phyloP scores from a whole-genome alignment of 2,113 vertebrate species.

The Sebastes fasciatus region DNA sequence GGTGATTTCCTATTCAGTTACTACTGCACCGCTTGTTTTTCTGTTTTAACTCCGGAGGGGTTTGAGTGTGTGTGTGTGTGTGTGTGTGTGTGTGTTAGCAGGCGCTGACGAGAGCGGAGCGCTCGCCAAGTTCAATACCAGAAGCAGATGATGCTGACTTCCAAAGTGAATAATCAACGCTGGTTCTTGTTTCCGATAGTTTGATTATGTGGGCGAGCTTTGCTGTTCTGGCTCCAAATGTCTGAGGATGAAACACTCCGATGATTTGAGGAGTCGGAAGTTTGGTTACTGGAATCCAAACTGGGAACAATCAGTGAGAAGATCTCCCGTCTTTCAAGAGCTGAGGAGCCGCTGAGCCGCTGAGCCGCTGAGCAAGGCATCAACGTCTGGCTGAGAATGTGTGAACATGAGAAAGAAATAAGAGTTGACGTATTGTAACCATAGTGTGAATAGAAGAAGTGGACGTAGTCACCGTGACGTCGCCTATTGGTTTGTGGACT shows the following conservation, averaged over 20 bases:
- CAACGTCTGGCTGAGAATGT: no score
- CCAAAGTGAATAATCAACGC: slow-evolving; percentile 65
- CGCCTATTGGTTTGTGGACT: no score
- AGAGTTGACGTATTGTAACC: no score
- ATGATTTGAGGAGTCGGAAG: slow-evolving; percentile 40
- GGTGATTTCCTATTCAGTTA: not conserved
- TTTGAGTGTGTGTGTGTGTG: not conserved
- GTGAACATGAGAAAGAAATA: no score
- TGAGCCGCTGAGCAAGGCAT: slow-evolving; percentile 31
- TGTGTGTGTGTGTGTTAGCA: not conserved
- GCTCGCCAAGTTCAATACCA: slow-evolving; percentile 54
- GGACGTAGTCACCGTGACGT: no score
- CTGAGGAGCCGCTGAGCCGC: slow-evolving; percentile 13
- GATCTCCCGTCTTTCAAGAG: not conserved
- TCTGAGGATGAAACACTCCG: slow-evolving; percentile 22
- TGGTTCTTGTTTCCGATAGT: slow-evolving; percentile 34
- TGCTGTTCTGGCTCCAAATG: slow-evolving; percentile 28
- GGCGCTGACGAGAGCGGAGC: slow-evolving; percentile 57
- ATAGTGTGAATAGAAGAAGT: no score
- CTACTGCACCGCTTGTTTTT: slow-evolving; percentile 18
- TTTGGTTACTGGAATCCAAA: slow-evolving; percentile 2
- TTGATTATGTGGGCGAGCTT: slow-evolving; percentile 40
- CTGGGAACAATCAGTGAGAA: not conserved
- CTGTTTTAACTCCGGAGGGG: not conserved
- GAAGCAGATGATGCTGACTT: slow-evolving; percentile 63